A percentile compares a stretch with the other conserved stretches of the same genome.
Evolutionary conservation across 2,113 vertebrate genomes (phyloP).

Genomic region (Charina bottae): DNA sequence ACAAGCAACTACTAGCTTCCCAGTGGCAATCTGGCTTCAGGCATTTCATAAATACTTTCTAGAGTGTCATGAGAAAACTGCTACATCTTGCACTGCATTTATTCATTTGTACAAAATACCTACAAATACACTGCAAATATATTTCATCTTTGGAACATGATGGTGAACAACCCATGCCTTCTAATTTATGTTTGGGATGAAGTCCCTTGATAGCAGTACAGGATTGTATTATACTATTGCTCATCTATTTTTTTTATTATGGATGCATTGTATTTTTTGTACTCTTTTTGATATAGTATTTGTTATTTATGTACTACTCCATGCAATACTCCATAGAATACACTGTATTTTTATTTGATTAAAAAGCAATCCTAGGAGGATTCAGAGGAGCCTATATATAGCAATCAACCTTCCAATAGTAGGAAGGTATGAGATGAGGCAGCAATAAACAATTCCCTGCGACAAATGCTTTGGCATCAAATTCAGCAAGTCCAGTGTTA

Average conservation of each 20-base stretch:
- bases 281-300: slow-evolving; percentile 42
- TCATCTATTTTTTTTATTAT: slow-evolving; percentile 51
- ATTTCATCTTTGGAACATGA: background rate
- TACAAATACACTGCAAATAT: slow-evolving; percentile 29
- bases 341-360: slow-evolving; percentile 51
- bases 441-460: slow-evolving; percentile 48
- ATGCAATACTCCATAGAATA: slow-evolving; percentile 44
- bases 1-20: background rate
- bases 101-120: background rate
- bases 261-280: slow-evolving; percentile 40
- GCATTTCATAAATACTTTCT: background rate
- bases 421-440: slow-evolving; percentile 29
- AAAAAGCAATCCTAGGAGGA: slow-evolving; percentile 47
- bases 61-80: background rate
- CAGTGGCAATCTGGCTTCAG: background rate
- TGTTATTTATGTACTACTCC: slow-evolving; percentile 44
- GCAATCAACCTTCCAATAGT: slow-evolving; percentile 7
- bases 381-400: slow-evolving; percentile 44
- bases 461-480: slow-evolving; percentile 17
- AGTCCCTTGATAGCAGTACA: slow-evolving; percentile 21
- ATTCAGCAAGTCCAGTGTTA: slow-evolving; percentile 21
- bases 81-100: background rate
- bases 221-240: slow-evolving; percentile 38
- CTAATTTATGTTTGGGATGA: slow-evolving; percentile 40
- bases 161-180: slow-evolving; percentile 4